A percentile compares a stretch with the other conserved stretches of the same genome.
phyloP scores from a whole-genome alignment of 2,797 vertebrate species.

The Schizothorax lantsangensis region DNA sequence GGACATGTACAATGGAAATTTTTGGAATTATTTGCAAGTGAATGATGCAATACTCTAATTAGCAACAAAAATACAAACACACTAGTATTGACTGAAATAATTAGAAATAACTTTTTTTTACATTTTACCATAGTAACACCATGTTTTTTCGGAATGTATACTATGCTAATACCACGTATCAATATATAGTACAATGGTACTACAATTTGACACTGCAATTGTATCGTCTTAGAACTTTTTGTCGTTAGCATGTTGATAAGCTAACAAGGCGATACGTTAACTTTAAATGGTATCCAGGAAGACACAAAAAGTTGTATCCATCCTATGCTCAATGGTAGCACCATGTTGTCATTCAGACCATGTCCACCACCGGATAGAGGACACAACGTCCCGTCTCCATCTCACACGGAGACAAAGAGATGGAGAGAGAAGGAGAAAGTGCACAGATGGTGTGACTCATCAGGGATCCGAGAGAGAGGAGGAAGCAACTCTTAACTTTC shows the following conservation, averaged over 20 bases:
- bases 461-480: neutral
- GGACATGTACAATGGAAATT: neutral
- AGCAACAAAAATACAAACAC: neutral
- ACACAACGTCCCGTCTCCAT: conserved; percentile 35
- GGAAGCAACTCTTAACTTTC: conserved; percentile 16
- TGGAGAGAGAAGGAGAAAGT: conserved; percentile 28
- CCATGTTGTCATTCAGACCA: conserved; percentile 50
- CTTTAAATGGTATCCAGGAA: neutral
- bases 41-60: neutral
- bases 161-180: neutral
- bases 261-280: neutral
- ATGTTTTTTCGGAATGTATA: neutral
- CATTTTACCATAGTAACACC: neutral
- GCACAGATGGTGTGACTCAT: conserved; percentile 34
- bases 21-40: neutral
- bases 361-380: conserved; percentile 29
- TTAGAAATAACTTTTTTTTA: neutral
- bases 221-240: neutral
- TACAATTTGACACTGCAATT: neutral
- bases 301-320: neutral
- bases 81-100: neutral
- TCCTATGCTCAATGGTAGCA: neutral
- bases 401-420: conserved; percentile 15
- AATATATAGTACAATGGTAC: neutral
- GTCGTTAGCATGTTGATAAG: neutral